Base-by-base conservation (phyloP, 2,888 invertebrate genomes). In the Erpobdella octoculata region DNA sequence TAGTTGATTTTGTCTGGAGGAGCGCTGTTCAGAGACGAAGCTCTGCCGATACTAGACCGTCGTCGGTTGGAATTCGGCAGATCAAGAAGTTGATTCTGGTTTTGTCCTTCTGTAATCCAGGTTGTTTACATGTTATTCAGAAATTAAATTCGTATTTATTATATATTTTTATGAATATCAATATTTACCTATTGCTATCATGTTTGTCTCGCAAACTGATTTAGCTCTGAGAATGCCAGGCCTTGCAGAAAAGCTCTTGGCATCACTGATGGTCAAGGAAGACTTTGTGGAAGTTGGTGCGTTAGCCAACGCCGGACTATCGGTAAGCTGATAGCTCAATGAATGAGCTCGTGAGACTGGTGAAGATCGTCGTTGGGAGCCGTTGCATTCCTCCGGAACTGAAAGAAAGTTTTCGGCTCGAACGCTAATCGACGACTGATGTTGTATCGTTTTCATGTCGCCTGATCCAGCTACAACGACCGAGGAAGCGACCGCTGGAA, bases 1-100 rank as follows among this genome's bases (percentile, higher is more conserved):
- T 4, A 41, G 66, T 28, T 41, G 66, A 35, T 6, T 36, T 66
- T 66, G 0, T 38, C 66, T 4, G n/a, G 66, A 1, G 69, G 31
- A 36, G 69, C 69, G 15, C 61, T 72, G 59, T 72, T 72, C 25
- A 72, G 68, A 12, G 72, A 72, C 21, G 72, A 58, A 4, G 72
- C 72, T 25, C 72, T 21, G 15, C 69, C 48, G 33, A 72, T 61
- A 8, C 68, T 68, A 35, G 59, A 38, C 28, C 72, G 46, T n/a
- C 69, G 59, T 1, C 48, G 69, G 31, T 31, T 31, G n/a, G 21
- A 33, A 6, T 38, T 28, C 18, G 69, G 69, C 15, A 53, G 53
- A 5, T 62, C 62, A 1, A 69, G 58, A 37, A n/a, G 53, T 15
- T 21, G 59, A 15, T 41, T 41, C 21, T 31, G 35, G 31, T 62